phyloP scores from a whole-genome alignment of 2,113 vertebrate genomes.

The Struthidea cinerea region DNA sequence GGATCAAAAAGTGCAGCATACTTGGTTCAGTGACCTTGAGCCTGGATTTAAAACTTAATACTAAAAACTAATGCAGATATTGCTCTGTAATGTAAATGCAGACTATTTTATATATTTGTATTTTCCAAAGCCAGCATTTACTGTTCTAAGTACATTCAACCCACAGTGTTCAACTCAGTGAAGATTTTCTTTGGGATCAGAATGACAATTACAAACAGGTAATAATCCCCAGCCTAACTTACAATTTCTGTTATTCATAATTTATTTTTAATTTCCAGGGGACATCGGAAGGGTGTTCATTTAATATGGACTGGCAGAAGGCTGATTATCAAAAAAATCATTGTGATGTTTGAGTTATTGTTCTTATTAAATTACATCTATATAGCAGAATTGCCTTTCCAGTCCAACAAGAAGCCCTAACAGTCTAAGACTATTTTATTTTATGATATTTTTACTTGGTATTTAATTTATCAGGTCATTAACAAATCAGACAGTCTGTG shows the following conservation, averaged over 20 bases:
- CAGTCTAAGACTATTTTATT: background rate
- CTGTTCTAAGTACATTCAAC: background rate
- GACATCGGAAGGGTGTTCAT: accelerated
- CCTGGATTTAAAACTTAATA: background rate
- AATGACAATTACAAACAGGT: background rate
- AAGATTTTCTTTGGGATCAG: background rate
- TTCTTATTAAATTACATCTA: background rate
- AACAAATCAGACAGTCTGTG: background rate
- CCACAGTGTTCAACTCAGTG: background rate
- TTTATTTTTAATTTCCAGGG: background rate
- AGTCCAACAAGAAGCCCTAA: background rate
- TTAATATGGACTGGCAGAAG: background rate
- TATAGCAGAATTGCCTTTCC: background rate
- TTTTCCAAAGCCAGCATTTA: background rate
- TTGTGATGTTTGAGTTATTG: background rate
- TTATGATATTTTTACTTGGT: background rate
- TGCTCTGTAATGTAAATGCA: background rate
- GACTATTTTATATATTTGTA: background rate
- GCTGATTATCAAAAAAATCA: background rate
- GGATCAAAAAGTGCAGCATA: background rate
- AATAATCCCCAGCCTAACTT: background rate
- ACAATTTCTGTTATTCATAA: background rate
- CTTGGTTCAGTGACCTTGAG: background rate
- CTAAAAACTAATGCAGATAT: background rate
- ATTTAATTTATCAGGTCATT: background rate